phyloP scores from a whole-genome alignment of 1,140 invertebrate genomes.

The Matsumurasca onukii region DNA sequence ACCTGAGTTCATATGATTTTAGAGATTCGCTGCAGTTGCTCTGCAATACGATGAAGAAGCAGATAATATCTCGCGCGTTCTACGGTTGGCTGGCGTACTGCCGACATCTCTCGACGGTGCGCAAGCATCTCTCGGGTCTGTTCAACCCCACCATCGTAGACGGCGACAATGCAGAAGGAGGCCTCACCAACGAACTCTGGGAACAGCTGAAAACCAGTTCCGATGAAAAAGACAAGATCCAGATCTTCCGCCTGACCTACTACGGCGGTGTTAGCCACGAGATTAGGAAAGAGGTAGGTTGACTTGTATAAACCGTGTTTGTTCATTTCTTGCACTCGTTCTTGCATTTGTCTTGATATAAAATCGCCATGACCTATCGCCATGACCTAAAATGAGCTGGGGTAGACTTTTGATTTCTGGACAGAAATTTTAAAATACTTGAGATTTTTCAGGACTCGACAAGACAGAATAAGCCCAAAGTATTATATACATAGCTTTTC shows the following conservation, averaged over 20 bases:
- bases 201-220: slow-evolving; percentile 58
- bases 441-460: no score
- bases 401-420: no score
- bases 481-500: no score
- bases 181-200: slow-evolving; percentile 72
- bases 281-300: slow-evolving; percentile 66
- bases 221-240: slow-evolving; percentile 59
- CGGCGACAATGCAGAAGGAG: slow-evolving; percentile 51
- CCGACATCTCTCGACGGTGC: slow-evolving; percentile 85
- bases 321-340: background rate
- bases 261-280: slow-evolving; percentile 81
- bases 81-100: slow-evolving; percentile 96
- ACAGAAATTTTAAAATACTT: no score
- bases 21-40: slow-evolving; percentile 65
- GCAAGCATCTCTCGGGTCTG: slow-evolving; percentile 88
- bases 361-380: no score
- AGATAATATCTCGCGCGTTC: slow-evolving; percentile 94
- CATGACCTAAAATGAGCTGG: no score
- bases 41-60: slow-evolving; percentile 92
- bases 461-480: no score
- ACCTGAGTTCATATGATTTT: background rate
- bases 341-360: background rate
- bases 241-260: slow-evolving; percentile 82
- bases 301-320: background rate
- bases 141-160: slow-evolving; percentile 67